Conservation (phyloP, 2,888 invertebrate genomes). For the Machimus atricapillus region DNA sequence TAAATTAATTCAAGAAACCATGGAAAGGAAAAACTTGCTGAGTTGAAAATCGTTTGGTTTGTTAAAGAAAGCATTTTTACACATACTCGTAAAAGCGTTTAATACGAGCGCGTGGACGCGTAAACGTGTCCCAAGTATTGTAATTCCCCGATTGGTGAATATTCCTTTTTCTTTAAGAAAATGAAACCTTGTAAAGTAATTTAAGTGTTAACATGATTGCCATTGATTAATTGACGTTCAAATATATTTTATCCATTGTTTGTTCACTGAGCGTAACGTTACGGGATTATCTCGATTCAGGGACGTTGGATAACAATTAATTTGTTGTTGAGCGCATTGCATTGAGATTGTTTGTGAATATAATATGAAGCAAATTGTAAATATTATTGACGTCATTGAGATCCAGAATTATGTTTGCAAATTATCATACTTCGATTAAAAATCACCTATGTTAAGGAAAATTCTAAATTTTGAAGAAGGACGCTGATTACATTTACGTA, state of each 20-base stretch:
- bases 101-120: neutral
- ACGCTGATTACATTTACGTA: neutral
- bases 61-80: neutral
- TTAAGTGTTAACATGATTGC: constrained; percentile 21
- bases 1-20: neutral
- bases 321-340: neutral
- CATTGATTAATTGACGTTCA: neutral
- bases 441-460: neutral
- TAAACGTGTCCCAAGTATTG: neutral
- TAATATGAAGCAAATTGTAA: neutral
- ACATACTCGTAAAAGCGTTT: neutral
- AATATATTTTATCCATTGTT: constrained; percentile 32
- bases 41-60: neutral
- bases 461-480: constrained; percentile 4
- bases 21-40: neutral
- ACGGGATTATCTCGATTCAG: neutral
- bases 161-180: neutral
- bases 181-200: constrained; percentile 7
- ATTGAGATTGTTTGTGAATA: constrained; percentile 2
- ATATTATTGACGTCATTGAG: neutral
- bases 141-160: neutral
- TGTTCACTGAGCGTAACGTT: neutral
- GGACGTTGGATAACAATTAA: neutral
- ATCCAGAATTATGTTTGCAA: constrained; percentile 1
- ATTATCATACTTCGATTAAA: neutral